Percentiles rank a stretch among this genome's conserved stretches.
phyloP scores from a whole-genome alignment of 2,797 vertebrate species.

The Leucoraja ocellata region DNA sequence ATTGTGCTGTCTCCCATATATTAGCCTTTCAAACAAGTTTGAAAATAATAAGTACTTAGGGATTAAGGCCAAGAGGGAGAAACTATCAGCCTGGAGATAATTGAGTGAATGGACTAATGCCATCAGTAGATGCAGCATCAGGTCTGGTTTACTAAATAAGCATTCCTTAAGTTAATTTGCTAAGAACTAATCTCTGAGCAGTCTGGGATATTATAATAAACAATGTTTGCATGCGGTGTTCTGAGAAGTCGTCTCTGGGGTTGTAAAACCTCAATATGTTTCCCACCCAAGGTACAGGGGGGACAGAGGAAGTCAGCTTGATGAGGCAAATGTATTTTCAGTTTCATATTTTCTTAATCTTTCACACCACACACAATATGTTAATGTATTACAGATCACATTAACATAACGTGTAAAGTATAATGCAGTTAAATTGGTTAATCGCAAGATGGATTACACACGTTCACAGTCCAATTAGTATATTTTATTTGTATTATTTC shows the following conservation, averaged over 20 bases:
- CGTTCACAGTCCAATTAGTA: neutral
- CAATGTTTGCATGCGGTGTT: neutral
- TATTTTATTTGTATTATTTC: neutral
- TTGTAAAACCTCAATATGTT: neutral
- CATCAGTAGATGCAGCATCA: constrained; percentile 23
- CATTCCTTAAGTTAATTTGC: neutral
- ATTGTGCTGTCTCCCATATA: neutral
- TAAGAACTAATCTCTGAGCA: constrained; percentile 2
- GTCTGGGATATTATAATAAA: neutral
- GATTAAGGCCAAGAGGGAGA: neutral
- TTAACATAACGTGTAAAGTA: too few species aligned
- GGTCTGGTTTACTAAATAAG: constrained; percentile 19
- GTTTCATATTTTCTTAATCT: neutral
- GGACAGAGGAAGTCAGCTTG: neutral
- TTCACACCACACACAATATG: too few species aligned
- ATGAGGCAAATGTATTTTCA: neutral
- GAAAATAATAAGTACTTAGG: neutral
- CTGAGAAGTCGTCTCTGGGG: neutral
- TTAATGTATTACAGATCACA: neutral
- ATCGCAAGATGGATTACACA: neutral
- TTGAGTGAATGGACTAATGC: neutral
- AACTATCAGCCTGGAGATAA: neutral
- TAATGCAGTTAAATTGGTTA: neutral
- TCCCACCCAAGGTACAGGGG: neutral
- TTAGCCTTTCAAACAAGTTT: neutral